Percentiles rank a stretch among this genome's conserved stretches.
Evolutionary conservation across 2,888 invertebrate genomes (phyloP).

Genomic region (Andrena camellia): DNA sequence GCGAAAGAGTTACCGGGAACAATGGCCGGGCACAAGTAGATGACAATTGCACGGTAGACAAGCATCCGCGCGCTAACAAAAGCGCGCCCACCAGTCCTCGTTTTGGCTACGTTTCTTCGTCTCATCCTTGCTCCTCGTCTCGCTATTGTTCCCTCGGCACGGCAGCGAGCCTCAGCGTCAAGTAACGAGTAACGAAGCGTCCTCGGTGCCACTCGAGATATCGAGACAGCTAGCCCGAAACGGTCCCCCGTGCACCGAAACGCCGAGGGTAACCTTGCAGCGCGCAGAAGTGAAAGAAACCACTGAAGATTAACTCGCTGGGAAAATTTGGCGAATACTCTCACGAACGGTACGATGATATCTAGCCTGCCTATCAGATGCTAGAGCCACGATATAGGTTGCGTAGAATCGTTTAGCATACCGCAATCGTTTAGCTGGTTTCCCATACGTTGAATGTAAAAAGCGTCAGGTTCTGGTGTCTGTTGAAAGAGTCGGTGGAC

Average conservation of each 20-base stretch:
- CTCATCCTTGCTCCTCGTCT: constrained; percentile 56
- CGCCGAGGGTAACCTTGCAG: constrained; percentile 33
- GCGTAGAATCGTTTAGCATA: no score
- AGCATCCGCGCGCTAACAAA: constrained; percentile 74
- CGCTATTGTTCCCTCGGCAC: constrained; percentile 52
- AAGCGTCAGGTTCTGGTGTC: neutral
- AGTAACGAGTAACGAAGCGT: constrained; percentile 77
- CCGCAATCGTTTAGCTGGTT: no score
- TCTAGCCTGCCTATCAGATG: no score
- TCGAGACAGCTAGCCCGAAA: constrained; percentile 65
- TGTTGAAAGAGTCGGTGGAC: neutral
- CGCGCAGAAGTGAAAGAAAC: constrained; percentile 17
- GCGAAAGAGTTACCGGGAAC: constrained; percentile 82
- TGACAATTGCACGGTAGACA: constrained; percentile 77
- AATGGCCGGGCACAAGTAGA: constrained; percentile 79
- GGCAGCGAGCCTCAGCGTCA: constrained; percentile 67
- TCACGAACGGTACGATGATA: neutral
- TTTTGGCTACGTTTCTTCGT: constrained; percentile 42
- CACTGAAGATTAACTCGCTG: constrained; percentile 21
- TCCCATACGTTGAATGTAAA: neutral
- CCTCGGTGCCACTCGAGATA: constrained; percentile 63
- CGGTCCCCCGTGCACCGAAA: constrained; percentile 20
- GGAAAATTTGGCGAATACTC: constrained; percentile 18
- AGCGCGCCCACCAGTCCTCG: constrained; percentile 69
- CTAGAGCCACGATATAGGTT: no score